Evolutionary conservation across 1,140 invertebrate genomes (phyloP).

Genomic region (Drosophila ananassae): DNA sequence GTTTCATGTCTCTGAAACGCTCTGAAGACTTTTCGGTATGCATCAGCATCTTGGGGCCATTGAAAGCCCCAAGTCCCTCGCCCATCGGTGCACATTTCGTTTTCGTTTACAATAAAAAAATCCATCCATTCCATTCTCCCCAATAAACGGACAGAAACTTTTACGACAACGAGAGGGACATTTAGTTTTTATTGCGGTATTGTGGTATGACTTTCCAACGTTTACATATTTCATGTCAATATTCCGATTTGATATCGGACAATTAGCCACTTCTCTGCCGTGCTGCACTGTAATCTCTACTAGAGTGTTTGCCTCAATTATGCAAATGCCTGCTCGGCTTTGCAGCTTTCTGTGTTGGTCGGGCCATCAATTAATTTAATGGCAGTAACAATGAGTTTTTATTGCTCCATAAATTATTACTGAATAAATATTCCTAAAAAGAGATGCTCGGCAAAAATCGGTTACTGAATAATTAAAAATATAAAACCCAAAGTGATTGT

Average conservation of each 20-base stretch:
- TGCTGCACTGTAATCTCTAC: constrained; percentile 34
- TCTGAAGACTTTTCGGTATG: constrained; percentile 58
- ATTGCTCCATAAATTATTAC: constrained; percentile 65
- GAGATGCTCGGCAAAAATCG: not conserved
- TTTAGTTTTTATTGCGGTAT: constrained; percentile 47
- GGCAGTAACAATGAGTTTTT: constrained; percentile 52
- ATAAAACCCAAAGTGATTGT: too few relatives aligned
- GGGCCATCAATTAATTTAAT: constrained; percentile 60
- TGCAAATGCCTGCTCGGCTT: constrained; percentile 34
- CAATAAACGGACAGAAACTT: constrained; percentile 32
- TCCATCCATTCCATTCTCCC: constrained; percentile 20
- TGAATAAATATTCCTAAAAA: constrained; percentile 54
- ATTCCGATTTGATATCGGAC: constrained; percentile 25
- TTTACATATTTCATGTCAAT: constrained; percentile 21
- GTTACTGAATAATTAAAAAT: too few relatives aligned
- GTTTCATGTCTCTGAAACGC: constrained; percentile 65
- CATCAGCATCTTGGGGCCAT: constrained; percentile 53
- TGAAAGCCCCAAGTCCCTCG: constrained; percentile 10
- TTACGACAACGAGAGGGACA: constrained; percentile 39
- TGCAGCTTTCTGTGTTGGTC: constrained; percentile 13
- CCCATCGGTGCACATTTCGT: constrained; percentile 51
- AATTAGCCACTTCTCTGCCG: constrained; percentile 39
- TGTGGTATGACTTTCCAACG: constrained; percentile 32
- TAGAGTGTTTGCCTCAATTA: constrained; percentile 43
- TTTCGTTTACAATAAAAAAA: constrained; percentile 55